phyloP scores from a whole-genome alignment of 2,113 vertebrate genomes.

The Spermophilus dauricus region DNA sequence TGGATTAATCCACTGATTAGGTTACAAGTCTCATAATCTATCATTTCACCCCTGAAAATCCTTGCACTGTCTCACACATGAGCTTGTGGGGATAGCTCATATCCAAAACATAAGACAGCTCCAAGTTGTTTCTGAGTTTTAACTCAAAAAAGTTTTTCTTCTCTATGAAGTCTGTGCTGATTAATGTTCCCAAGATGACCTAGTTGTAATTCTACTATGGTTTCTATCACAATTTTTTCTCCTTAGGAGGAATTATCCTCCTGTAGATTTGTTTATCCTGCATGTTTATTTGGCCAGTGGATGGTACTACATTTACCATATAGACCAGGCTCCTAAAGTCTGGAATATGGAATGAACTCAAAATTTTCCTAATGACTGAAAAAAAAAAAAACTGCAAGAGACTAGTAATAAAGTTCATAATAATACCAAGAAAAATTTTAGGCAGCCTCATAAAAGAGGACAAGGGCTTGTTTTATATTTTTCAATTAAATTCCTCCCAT shows the following conservation, averaged over 20 bases:
- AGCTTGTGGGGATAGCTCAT: no score
- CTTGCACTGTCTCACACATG: no score
- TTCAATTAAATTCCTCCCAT: background rate
- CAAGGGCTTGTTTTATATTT: background rate
- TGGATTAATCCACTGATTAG: no score
- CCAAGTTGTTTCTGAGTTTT: conserved; percentile 34
- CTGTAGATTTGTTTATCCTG: background rate
- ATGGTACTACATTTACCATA: background rate
- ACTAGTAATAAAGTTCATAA: background rate
- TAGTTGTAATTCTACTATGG: background rate
- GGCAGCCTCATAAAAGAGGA: background rate
- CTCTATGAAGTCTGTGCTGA: background rate
- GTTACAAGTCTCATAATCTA: no score
- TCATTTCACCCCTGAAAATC: no score
- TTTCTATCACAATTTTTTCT: background rate
- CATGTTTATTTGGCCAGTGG: background rate
- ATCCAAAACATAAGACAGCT: background rate
- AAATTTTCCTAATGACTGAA: background rate
- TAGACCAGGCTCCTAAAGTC: background rate
- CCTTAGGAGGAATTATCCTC: background rate
- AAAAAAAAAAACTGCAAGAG: background rate
- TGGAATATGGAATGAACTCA: background rate
- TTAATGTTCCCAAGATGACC: background rate
- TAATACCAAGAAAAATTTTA: background rate
- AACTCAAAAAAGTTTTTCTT: conserved; percentile 17